These are phyloP conservation scores for Drosophila maculinotata DNA, from an alignment of 2,888 invertebrate species.

Conservation along the genomic window DNA sequence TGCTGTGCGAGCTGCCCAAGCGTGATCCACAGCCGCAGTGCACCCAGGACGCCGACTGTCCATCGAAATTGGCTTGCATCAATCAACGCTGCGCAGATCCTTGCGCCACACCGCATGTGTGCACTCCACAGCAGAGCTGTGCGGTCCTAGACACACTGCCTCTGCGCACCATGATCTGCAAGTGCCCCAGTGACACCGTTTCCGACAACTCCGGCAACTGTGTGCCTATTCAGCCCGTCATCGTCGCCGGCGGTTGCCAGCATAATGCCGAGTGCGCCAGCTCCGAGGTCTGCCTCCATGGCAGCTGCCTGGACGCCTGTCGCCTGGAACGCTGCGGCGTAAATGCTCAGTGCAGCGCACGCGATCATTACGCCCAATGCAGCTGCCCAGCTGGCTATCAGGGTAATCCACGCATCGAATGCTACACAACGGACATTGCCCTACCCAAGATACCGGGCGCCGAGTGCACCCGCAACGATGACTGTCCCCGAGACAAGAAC, in stretches of 20 bases:
- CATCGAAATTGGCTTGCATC: constrained; percentile 91
- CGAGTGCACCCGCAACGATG: constrained; percentile 92
- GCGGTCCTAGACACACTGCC: constrained; percentile 92
- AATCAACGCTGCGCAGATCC: constrained; percentile 91
- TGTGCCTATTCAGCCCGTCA: constrained; percentile 86
- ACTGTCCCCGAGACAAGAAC: constrained; percentile 90
- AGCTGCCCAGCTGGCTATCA: constrained; percentile 91
- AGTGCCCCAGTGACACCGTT: constrained; percentile 93
- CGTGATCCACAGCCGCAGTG: constrained; percentile 87
- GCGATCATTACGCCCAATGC: constrained; percentile 91
- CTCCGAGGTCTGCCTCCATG: constrained; percentile 90
- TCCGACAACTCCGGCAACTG: constrained; percentile 91
- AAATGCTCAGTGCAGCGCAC: constrained; percentile 92
- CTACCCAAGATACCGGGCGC: constrained; percentile 82
- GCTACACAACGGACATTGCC: constrained; percentile 85
- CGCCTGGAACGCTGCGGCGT: constrained; percentile 91
- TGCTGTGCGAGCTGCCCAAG: constrained; percentile 87
- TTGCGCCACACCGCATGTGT: constrained; percentile 90
- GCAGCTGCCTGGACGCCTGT: constrained; percentile 92
- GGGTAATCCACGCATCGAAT: constrained; percentile 92
- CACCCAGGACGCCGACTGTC: constrained; percentile 91
- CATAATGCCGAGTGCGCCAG: constrained; percentile 91
- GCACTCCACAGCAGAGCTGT: constrained; percentile 92
- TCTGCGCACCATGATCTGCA: constrained; percentile 93
- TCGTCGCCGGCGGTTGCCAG: constrained; percentile 87